Evolutionary conservation across 2,888 invertebrate species (phyloP), one percentile per base, ranked within the genome.

Genomic region (Drosophila flavopinicola): DNA sequence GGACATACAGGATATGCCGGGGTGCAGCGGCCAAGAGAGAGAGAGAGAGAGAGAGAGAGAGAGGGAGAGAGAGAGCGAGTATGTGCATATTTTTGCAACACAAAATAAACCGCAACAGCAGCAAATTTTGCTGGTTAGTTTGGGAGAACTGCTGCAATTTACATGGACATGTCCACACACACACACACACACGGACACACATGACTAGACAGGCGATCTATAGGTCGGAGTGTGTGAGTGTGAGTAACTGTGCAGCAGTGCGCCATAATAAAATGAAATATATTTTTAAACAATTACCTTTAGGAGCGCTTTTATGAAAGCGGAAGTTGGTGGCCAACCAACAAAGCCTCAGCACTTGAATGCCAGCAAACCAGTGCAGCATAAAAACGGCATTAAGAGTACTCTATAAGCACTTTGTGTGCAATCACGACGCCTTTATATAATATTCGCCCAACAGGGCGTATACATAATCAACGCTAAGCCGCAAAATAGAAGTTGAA

Each of bases 261-360:
- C 70, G 57, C 76, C 68, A 69, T 86, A 84, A 85, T 79, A 71
- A 79, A 80, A 80, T 80, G 63, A 74, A 85, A 84, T 79, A 74
- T 74, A 84, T 80, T 83, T 85, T 85, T 78, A 73, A 83, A 83
- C 83, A 83, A 83, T 83, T 83, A 87, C 83, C 83, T 83, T 84
- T 69, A 42, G 54, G 49, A 73, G 58, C 61, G 82, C 78, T 78
- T 77, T 80, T 80, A 80, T 66, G 56, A 54, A 45, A 79, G 48
- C 82, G 85, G 85, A 83, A 75, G 77, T 70, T 49, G 42, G 41
- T 61, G 63, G 65, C 66, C 39, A 58, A 60, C 74, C 67, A 61
- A 52, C 56, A 61, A 71, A 51, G 45, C 48, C 54, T 65, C 65
- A 68, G 39, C 57, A 56, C 27, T 35, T 35, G 17, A 47, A 35